Conservation (phyloP, 2,113 vertebrate species). For the Colinus virginianus region DNA sequence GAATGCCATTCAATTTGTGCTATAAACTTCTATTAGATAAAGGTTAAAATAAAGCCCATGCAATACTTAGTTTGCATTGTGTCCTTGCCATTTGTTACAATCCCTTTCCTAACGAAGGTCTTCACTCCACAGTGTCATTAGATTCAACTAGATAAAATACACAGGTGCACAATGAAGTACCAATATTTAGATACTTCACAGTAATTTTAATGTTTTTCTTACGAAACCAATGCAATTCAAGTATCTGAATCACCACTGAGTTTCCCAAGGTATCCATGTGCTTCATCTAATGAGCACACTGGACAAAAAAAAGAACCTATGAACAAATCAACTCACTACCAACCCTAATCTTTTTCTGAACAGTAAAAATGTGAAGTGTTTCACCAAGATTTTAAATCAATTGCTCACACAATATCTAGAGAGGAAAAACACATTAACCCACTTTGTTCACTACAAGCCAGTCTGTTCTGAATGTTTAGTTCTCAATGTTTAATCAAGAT, state of each 20-base stretch:
- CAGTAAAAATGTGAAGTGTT: not conserved
- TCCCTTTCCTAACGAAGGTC: not conserved
- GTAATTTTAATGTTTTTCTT: not conserved
- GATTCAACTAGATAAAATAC: not conserved
- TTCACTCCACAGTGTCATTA: not conserved
- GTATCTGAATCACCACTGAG: rapidly evolving
- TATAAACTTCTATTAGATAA: not conserved
- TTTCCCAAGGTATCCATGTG: not conserved
- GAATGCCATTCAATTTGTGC: not conserved
- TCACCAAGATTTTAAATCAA: not conserved
- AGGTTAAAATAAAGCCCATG: not conserved
- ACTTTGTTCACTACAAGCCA: not conserved
- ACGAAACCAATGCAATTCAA: not conserved
- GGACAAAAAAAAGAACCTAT: not conserved
- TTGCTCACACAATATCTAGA: not conserved
- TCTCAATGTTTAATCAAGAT: not conserved
- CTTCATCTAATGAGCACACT: not conserved
- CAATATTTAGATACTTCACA: not conserved
- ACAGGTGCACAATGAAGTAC: not conserved
- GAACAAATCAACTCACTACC: not conserved
- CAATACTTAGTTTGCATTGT: not conserved
- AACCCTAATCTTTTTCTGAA: not conserved
- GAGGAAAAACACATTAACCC: not conserved
- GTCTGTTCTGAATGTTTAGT: not conserved
- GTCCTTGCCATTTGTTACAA: not conserved